A percentile compares a stretch with the other conserved stretches of the same genome.
Conservation (phyloP, 2,113 vertebrate species). For the Cyanistes caeruleus region DNA sequence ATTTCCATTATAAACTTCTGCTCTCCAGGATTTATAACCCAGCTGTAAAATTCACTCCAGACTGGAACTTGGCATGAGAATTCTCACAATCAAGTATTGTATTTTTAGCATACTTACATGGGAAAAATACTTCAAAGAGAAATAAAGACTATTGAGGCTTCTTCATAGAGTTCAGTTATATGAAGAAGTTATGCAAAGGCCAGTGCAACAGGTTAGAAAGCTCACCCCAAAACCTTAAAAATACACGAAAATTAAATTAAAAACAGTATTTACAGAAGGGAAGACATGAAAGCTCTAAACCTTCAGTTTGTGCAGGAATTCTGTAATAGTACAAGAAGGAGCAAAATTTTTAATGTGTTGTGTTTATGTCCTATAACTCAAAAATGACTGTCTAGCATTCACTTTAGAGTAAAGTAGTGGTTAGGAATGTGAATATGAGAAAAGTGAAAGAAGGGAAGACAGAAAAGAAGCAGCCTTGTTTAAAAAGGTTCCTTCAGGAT, state of each 20-base stretch:
- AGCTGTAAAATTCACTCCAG: constrained; percentile 8
- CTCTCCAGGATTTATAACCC: not conserved
- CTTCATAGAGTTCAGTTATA: not conserved
- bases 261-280: not conserved
- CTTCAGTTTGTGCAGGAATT: not conserved
- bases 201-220: not conserved
- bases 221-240: not conserved
- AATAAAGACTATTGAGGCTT: not conserved
- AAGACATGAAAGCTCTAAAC: not conserved
- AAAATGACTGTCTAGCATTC: not conserved
- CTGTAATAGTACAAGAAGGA: not conserved
- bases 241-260: not conserved
- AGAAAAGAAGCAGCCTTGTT: not conserved
- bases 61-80: not conserved
- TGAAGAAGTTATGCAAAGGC: not conserved
- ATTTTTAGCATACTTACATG: constrained; percentile 19
- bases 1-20: not conserved
- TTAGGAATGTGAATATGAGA: not conserved
- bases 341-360: not conserved
- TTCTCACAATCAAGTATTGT: not conserved
- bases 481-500: not conserved
- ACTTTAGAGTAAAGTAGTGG: not conserved
- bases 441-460: not conserved
- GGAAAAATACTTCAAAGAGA: not conserved
- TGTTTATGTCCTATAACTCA: not conserved